Percentiles rank a stretch among this genome's conserved stretches.
phyloP scores from a whole-genome alignment of 1,140 invertebrate genomes.

The Centruroides sculpturatus region DNA sequence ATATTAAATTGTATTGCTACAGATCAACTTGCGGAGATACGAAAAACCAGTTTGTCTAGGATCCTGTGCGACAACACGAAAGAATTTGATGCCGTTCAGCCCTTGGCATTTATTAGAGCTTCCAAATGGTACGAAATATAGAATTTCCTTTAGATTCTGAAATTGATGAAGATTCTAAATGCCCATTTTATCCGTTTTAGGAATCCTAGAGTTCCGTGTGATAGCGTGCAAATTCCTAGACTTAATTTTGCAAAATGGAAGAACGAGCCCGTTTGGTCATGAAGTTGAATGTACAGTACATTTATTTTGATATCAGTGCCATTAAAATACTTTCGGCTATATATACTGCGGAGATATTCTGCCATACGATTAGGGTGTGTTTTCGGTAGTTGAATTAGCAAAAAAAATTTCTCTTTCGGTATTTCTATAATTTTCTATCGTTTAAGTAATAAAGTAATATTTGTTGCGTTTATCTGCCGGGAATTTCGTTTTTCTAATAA shows the following conservation, averaged over 20 bases:
- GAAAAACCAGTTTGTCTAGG: constrained; percentile 43
- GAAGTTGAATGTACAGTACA: background rate
- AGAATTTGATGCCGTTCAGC: constrained; percentile 1
- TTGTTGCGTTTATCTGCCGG: too few relatives aligned
- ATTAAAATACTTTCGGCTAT: too few relatives aligned
- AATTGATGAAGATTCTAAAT: too few relatives aligned
- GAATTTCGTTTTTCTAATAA: too few relatives aligned
- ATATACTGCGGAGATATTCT: too few relatives aligned
- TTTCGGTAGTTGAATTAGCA: too few relatives aligned
- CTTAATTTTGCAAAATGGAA: constrained; percentile 9
- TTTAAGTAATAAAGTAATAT: too few relatives aligned
- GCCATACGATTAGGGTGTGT: too few relatives aligned
- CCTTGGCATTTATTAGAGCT: constrained; percentile 7
- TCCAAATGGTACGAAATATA: constrained; percentile 3
- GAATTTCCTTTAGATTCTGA: background rate
- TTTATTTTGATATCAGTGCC: too few relatives aligned
- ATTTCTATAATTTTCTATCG: too few relatives aligned
- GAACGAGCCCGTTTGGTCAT: constrained; percentile 12
- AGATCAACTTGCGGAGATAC: constrained; percentile 71
- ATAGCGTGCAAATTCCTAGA: constrained; percentile 1
- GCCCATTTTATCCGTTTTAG: background rate
- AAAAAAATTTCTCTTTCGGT: too few relatives aligned
- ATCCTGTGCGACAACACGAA: constrained; percentile 16
- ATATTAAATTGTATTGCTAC: background rate
- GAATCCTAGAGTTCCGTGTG: constrained; percentile 5